A percentile compares a stretch with the other conserved stretches of the same genome.
These are phyloP conservation scores for Alectoris magna DNA, from an alignment of 2,797 vertebrate genomes.

Conservation along the genomic window DNA sequence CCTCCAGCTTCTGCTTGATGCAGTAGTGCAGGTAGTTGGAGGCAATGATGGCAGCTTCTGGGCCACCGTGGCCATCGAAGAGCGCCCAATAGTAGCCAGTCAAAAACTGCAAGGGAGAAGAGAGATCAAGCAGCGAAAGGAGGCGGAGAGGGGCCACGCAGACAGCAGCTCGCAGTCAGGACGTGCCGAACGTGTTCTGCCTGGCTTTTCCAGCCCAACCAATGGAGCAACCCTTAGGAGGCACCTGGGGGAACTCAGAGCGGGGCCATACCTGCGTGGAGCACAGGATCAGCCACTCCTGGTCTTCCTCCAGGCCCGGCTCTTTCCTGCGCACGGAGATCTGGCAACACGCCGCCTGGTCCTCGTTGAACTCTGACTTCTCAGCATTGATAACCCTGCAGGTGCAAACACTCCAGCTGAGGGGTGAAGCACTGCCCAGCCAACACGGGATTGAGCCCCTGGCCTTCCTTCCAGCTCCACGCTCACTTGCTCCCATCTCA, in stretches of 20 bases:
- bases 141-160: not conserved
- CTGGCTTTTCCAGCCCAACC: not conserved
- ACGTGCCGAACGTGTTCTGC: not conserved
- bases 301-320: slow-evolving; percentile 66
- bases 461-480: not conserved
- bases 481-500: not conserved
- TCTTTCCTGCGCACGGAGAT: slow-evolving; percentile 72
- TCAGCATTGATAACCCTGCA: slow-evolving; percentile 81
- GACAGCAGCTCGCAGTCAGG: not conserved
- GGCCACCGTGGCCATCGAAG: slow-evolving; percentile 82
- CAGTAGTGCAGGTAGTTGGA: slow-evolving; percentile 83
- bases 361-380: slow-evolving; percentile 82
- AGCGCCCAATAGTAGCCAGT: slow-evolving; percentile 81
- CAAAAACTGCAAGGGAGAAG: slow-evolving; percentile 64
- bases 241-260: not conserved
- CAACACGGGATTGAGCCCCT: not conserved
- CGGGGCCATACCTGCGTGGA: slow-evolving; percentile 64
- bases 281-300: slow-evolving; percentile 80
- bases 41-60: slow-evolving; percentile 78
- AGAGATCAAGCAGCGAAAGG: not conserved
- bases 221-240: not conserved
- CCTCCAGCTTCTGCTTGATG: slow-evolving; percentile 80
- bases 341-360: slow-evolving; percentile 80
- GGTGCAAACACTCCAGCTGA: not conserved
- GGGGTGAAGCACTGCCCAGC: not conserved